These are phyloP conservation scores for Drosophila anomalata DNA, from an alignment of 2,888 invertebrate genomes.

Conservation along the genomic window DNA sequence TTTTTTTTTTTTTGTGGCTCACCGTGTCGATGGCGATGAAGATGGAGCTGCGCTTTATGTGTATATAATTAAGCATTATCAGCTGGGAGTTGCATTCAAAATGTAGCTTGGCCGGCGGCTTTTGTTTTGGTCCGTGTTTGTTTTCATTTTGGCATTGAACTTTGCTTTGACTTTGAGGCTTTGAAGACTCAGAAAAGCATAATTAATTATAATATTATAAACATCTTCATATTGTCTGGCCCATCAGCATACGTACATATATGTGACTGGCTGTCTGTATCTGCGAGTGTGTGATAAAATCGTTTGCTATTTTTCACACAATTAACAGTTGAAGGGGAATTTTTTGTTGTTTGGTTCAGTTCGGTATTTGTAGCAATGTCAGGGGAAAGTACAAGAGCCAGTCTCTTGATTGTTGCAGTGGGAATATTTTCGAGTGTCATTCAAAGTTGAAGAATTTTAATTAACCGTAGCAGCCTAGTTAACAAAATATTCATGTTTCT, in stretches of 20 bases:
- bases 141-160: constrained; percentile 74
- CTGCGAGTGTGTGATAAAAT: constrained; percentile 59
- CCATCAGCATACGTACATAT: constrained; percentile 32
- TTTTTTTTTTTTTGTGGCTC: constrained; percentile 14
- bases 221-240: constrained; percentile 70
- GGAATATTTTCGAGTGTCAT: constrained; percentile 11
- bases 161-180: constrained; percentile 73
- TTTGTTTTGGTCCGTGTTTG: constrained; percentile 42
- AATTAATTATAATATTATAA: constrained; percentile 74
- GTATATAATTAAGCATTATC: constrained; percentile 75
- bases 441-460: constrained; percentile 18
- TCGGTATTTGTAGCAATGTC: constrained; percentile 49
- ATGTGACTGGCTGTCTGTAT: constrained; percentile 10
- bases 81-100: constrained; percentile 71
- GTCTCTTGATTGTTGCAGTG: constrained; percentile 30
- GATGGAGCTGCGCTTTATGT: constrained; percentile 63
- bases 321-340: constrained; percentile 42
- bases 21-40: constrained; percentile 21
- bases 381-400: constrained; percentile 50
- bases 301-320: constrained; percentile 57
- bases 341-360: constrained; percentile 25
- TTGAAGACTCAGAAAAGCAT: constrained; percentile 61
- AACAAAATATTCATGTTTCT: constrained; percentile 1
- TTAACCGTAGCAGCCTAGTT: neutral
- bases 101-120: constrained; percentile 46